Evolutionary conservation across 92 coral and sea anemone species (phyloP).

Genomic region (Paramuricea clavata): DNA sequence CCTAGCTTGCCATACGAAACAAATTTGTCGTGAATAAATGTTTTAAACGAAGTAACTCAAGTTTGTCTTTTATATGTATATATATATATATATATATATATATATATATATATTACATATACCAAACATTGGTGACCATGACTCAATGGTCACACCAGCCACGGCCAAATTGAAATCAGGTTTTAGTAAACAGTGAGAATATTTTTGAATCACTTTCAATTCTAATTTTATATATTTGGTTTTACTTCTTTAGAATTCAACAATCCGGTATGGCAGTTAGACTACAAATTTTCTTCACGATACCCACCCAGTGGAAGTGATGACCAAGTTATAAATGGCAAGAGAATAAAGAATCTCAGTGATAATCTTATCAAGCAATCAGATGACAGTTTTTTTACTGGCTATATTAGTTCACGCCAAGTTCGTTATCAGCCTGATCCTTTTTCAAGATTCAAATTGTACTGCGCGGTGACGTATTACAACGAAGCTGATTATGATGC

Average conservation of each 20-base stretch:
- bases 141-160: no score
- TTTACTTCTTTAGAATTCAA: constrained; percentile 59
- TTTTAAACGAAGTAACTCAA: no score
- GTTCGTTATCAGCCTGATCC: constrained; percentile 77
- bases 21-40: no score
- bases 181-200: no score
- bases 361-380: constrained; percentile 80
- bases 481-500: constrained; percentile 62
- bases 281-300: constrained; percentile 76
- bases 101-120: no score
- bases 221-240: neutral
- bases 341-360: constrained; percentile 80
- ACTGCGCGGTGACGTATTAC: constrained; percentile 84
- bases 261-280: constrained; percentile 78
- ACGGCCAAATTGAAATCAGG: neutral
- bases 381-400: constrained; percentile 72
- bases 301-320: constrained; percentile 71
- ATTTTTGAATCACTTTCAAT: no score
- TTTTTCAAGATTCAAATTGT: constrained; percentile 76
- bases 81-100: no score
- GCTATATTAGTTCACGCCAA: constrained; percentile 77
- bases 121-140: no score
- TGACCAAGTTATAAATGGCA: constrained; percentile 71
- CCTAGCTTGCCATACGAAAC: no score
- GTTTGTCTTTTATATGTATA: no score